Base-by-base conservation (phyloP, 2,888 invertebrate species). In the Lycocerus yunnanus region DNA sequence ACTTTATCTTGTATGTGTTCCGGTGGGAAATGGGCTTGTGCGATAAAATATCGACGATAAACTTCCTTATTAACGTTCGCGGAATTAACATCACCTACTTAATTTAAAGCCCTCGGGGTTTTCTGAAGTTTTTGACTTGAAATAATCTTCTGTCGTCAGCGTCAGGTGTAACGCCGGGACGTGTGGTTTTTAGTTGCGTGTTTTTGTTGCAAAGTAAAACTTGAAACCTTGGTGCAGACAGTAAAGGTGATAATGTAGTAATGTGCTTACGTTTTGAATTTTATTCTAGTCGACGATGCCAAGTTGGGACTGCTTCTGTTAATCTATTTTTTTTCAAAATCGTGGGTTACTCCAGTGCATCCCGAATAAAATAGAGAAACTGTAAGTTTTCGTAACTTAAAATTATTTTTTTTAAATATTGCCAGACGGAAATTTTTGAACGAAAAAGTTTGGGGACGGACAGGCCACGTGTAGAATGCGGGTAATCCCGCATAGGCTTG, bases 21-120 rank as follows among this genome's bases (percentile, higher is more conserved):
- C 71, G 71, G 71, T 71, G 71, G 71, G 71, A 71, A 71, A 71
- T 71, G 66, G 59, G 59, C 66, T n/a, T 15, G 63, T 70, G 16
- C 24, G 21, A 71, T 66, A 66, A 71, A 71, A 66, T 43, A 43
- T 43, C 71, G 66, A 66, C 61, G 61, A 63, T 63, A 63, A 63
- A 63, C 61, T 63, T 63, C 61, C 61, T 63, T 18, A 20, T 63
- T 43, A n/a, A 63, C n/a, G 61, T 63, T 63, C n/a, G 61, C 18
- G 8, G 61, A 18, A 63, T 18, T 18, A 20, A 9, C 61, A 15
- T 18, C 43, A n/a, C 27, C 13, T 27, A 27, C n/a, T 8, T 43
- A 43, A 5, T n/a, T 43, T 27, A 11, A 24, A 11, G 24, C 27
- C 13, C 27, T 9, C 13, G 27, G n/a, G 27, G 5, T 43, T n/a